A percentile compares a stretch with the other conserved stretches of the same genome.
phyloP scores from a whole-genome alignment of 1,140 invertebrate genomes.

The Caenorhabditis remanei region DNA sequence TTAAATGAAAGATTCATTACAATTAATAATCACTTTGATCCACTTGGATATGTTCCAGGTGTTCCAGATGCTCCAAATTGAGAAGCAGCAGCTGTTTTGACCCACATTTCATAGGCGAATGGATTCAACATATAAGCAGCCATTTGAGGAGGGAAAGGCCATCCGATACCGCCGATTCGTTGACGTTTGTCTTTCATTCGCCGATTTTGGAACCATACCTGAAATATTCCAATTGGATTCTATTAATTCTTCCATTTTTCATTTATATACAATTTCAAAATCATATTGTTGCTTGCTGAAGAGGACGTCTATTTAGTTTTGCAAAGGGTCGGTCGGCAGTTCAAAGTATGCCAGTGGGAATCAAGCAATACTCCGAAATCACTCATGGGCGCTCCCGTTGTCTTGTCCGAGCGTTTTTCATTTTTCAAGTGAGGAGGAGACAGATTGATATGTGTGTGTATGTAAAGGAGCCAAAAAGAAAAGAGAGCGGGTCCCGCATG shows the following conservation, averaged over 20 bases:
- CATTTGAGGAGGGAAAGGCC: slow-evolving; percentile 74
- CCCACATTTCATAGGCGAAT: slow-evolving; percentile 55
- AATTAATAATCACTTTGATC: background rate
- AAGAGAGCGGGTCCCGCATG: background rate
- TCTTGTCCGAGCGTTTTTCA: background rate
- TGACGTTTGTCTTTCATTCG: slow-evolving; percentile 81
- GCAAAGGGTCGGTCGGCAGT: background rate
- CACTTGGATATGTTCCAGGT: slow-evolving; percentile 14
- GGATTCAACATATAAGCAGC: slow-evolving; percentile 60
- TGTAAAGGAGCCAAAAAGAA: slow-evolving; percentile 19
- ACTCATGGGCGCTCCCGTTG: slow-evolving; percentile 11
- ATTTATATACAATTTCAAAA: background rate
- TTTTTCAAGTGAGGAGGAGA: slow-evolving; percentile 11
- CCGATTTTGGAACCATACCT: slow-evolving; percentile 81
- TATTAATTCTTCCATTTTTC: background rate
- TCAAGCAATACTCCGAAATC: slow-evolving; percentile 39
- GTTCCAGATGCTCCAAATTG: background rate
- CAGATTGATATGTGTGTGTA: slow-evolving; percentile 33
- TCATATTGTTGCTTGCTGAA: background rate
- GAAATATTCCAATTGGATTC: slow-evolving; percentile 51
- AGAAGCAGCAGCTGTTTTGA: slow-evolving; percentile 38
- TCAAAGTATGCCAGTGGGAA: slow-evolving; percentile 45
- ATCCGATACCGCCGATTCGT: slow-evolving; percentile 79
- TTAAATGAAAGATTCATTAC: background rate
- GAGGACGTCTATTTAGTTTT: background rate